These are phyloP conservation scores for Echinarachnius parma DNA, from an alignment of 53 echinoderm and acorn worm genomes.

Conservation along the genomic window DNA sequence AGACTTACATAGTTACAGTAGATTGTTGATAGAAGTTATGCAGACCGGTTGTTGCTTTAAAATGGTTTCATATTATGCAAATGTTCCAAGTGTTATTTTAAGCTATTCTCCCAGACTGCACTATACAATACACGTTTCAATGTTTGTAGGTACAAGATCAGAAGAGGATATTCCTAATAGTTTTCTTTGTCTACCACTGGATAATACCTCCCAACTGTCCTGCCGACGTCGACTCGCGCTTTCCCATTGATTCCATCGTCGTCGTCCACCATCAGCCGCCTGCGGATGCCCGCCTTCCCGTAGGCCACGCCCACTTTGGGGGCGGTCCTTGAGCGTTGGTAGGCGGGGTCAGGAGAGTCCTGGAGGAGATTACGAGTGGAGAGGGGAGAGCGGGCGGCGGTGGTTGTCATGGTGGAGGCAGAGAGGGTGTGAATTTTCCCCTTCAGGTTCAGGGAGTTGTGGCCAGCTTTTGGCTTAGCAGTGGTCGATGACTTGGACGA, in stretches of 20 bases:
- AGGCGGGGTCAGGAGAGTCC: slow-evolving; percentile 50
- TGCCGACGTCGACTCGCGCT: slow-evolving; percentile 35
- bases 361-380: slow-evolving; percentile 67
- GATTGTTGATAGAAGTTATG: too few relatives aligned
- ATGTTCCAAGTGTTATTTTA: too few relatives aligned
- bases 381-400: slow-evolving; percentile 62
- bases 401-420: not conserved
- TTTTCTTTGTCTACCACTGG: slow-evolving; percentile 69
- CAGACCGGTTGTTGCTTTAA: too few relatives aligned
- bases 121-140: too few relatives aligned
- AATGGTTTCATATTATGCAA: too few relatives aligned
- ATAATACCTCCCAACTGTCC: slow-evolving; percentile 59
- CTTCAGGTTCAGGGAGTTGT: slow-evolving; percentile 47
- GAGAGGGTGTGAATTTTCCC: slow-evolving; percentile 23
- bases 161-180: too few relatives aligned
- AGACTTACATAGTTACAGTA: too few relatives aligned
- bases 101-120: too few relatives aligned
- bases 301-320: slow-evolving; percentile 4
- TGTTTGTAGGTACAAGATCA: too few relatives aligned
- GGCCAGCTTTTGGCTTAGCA: not conserved
- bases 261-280: slow-evolving; percentile 22
- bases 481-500: not conserved
- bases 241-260: slow-evolving; percentile 8
- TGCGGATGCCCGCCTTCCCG: slow-evolving; percentile 8
- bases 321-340: not conserved